These are phyloP conservation scores for Apodemus speciosus DNA, from an alignment of 2,113 vertebrate genomes.

Conservation along the genomic window DNA sequence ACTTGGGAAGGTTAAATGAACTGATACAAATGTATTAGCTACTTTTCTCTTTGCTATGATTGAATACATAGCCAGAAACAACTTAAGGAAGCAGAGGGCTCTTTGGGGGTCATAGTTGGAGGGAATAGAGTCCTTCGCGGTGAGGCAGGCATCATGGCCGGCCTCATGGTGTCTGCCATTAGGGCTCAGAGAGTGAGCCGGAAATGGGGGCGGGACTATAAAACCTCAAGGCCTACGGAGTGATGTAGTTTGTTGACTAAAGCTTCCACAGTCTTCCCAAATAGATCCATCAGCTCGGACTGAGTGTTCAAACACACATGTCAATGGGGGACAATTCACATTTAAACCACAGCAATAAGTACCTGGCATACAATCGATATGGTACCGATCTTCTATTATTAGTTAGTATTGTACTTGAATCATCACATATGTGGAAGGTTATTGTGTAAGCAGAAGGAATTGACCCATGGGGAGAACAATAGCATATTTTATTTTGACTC, in stretches of 20 bases:
- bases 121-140: not conserved
- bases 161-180: not conserved
- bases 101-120: not conserved
- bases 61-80: not conserved
- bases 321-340: no score
- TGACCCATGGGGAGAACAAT: not conserved
- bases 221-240: not conserved
- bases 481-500: not conserved
- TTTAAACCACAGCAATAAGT: not conserved
- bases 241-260: not conserved
- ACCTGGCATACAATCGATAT: not conserved
- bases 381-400: not conserved
- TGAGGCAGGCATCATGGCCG: not conserved
- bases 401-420: not conserved
- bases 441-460: not conserved
- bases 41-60: not conserved
- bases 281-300: not conserved
- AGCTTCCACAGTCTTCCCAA: not conserved
- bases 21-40: not conserved
- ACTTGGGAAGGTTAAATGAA: not conserved
- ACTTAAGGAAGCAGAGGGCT: not conserved
- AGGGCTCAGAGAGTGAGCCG: not conserved
- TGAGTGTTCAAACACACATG: not conserved
- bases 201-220: not conserved
- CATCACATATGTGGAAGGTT: not conserved